Base-by-base conservation (phyloP, 2,797 vertebrate species). In the Micromesistius poutassou region DNA sequence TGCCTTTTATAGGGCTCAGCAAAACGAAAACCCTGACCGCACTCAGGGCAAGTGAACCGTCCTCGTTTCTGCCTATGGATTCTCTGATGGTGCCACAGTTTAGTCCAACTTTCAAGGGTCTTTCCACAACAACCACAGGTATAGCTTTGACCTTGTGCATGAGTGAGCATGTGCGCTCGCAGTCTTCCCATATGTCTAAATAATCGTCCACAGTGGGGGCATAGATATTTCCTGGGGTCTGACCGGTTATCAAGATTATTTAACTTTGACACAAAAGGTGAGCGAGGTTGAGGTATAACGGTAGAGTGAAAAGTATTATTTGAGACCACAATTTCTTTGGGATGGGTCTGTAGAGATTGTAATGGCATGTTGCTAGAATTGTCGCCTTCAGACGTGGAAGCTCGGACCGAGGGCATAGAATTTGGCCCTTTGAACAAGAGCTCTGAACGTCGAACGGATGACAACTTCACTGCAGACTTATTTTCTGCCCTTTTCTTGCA, bases 161-260 rank as follows among this genome's bases (percentile, higher is more conserved):
- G 94, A 6, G 91, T 95, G n/a, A 94, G 91, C 94, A 95, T 94
- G 90, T 95, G 94, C 33, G 94, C 93, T 72, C 94, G 83, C 30
- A 95, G 91, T 22, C 93, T 72, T 71, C 93, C 93, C 78, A 95
- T 91, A 77, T 95, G 94, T 25, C 93, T 83, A 82, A 95, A 95
- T 66, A 93, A 83, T 2, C 94, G 89, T 30, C 94, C 93, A 10
- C 94, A 95, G 76, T 77, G 87, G 0, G 94, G 94, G 78, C 94
- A 95, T 6, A 91, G 82, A 80, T 95, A 95, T 46, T 86, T 94
- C 85, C 94, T 91, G 30, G 94, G 94, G 82, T 95, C 94, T 0
- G 92, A 91, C 71, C 93, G 87, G 73, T 84, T 90, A 22, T 93
- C 92, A 0, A 93, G 77, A 40, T 87, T 86, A 84, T 94, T 94